Evolutionary conservation across 2,888 invertebrate species (phyloP), one percentile per base, ranked within the genome.

Genomic region (Linnaemya tessellans): DNA sequence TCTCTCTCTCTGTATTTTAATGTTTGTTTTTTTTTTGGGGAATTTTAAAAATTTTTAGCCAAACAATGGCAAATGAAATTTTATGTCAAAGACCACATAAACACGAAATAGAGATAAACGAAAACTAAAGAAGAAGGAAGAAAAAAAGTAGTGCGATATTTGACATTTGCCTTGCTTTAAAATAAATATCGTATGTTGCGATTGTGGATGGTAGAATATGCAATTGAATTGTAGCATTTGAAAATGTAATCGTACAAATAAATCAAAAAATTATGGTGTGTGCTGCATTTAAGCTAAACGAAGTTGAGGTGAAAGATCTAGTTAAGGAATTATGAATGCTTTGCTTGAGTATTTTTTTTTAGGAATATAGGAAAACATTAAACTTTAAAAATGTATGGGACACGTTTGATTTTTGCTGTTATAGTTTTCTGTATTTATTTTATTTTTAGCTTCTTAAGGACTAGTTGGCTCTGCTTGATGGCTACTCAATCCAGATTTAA

Each of bases 1-100:
- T n/a, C n/a, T n/a, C n/a, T n/a, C n/a, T 56, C n/a, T 64, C n/a
- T 38, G 15, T 15, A 38, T 64, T 49, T 58, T 41, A n/a, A 20
- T 41, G 18, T 22, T 8, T n/a, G n/a, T n/a, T n/a, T n/a, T n/a
- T n/a, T n/a, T n/a, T 68, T 79, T 51, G 1, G 5, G 54, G 54
- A 46, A 56, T 80, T 22, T 64, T 38, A 22, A 41, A 51, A 20
- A 62, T 49, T 35, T 41, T 41, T 25, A 64, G 8, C 43, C 13
- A 77, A 82, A 82, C 77, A 82, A 82, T 77, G 46, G 58, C 56
- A 71, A 65, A 82, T 82, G 71, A 77, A 82, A 65, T 77, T 77
- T 77, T 71, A 77, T 82, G 41, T 22, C 41, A 67, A n/a, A 67
- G 43, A 60, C 9, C 20, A 58, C 7, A 18, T 3, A 18, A 51